Conservation (phyloP, 2,888 invertebrate species). For the Drosophila kokeensis region DNA sequence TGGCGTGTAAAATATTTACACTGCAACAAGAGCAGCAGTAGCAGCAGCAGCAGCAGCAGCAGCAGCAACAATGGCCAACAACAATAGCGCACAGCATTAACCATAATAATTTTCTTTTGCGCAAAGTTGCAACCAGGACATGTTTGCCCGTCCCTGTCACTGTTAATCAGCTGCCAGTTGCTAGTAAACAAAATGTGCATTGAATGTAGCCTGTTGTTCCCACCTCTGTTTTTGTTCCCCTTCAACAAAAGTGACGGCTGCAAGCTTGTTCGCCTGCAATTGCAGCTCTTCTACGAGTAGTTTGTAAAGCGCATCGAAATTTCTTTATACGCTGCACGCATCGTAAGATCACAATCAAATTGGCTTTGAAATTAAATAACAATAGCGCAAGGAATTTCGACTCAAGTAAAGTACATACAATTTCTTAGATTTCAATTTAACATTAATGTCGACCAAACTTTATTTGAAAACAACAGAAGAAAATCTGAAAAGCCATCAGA, state of each 20-base stretch:
- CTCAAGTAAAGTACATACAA: neutral
- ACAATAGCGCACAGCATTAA: constrained; percentile 73
- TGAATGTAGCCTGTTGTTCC: constrained; percentile 36
- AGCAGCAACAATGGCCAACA: constrained; percentile 22
- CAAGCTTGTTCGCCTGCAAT: constrained; percentile 4
- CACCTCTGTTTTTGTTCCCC: constrained; percentile 19
- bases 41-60: constrained; percentile 21
- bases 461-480: neutral
- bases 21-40: constrained; percentile 31
- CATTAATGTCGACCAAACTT: neutral
- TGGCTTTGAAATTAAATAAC: neutral
- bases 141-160: constrained; percentile 61
- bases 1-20: constrained; percentile 76
- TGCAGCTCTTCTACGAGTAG: neutral
- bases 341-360: constrained; percentile 14
- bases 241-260: constrained; percentile 25
- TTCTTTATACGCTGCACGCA: neutral
- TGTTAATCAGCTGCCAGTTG: constrained; percentile 66
- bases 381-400: neutral
- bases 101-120: constrained; percentile 72
- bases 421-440: neutral
- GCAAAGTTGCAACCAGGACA: constrained; percentile 52
- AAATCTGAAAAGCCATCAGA: neutral
- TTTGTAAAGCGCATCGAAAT: neutral
- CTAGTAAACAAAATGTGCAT: constrained; percentile 60